A percentile compares a stretch with the other conserved stretches of the same genome.
phyloP scores from a whole-genome alignment of 2,113 vertebrate genomes.

The Pangasianodon hypophthalmus region DNA sequence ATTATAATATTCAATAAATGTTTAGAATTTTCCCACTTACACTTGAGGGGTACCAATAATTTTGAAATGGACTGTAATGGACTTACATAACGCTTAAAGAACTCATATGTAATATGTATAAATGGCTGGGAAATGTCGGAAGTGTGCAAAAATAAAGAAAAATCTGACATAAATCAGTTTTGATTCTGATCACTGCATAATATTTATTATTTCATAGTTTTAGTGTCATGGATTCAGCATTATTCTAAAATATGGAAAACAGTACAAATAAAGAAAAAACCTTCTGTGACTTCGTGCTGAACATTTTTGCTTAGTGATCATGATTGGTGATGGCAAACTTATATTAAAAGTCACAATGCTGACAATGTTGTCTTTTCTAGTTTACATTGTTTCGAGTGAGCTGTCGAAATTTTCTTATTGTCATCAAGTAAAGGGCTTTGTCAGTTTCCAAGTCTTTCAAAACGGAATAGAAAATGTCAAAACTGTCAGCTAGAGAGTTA shows the following conservation, averaged over 20 bases:
- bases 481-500: conserved; percentile 16
- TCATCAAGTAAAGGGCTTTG: background rate
- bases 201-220: background rate
- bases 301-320: background rate
- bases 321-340: background rate
- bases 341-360: background rate
- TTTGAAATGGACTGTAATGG: background rate
- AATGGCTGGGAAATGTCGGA: background rate
- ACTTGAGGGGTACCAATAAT: background rate
- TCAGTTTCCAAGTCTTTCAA: background rate
- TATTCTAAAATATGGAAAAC: background rate
- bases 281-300: too few species aligned
- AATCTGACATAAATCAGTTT: background rate
- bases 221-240: background rate
- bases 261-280: background rate
- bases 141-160: background rate
- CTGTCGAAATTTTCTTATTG: background rate
- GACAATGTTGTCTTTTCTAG: conserved; percentile 10
- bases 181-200: background rate
- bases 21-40: background rate
- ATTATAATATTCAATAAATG: background rate
- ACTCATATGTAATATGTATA: background rate
- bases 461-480: conserved; percentile 14
- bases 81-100: background rate
- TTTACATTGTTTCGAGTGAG: conserved; percentile 11